Evolutionary conservation across 2,113 vertebrate species (phyloP), one percentile per base, ranked within the genome.

Genomic region (Todiramphus saurophagus): DNA sequence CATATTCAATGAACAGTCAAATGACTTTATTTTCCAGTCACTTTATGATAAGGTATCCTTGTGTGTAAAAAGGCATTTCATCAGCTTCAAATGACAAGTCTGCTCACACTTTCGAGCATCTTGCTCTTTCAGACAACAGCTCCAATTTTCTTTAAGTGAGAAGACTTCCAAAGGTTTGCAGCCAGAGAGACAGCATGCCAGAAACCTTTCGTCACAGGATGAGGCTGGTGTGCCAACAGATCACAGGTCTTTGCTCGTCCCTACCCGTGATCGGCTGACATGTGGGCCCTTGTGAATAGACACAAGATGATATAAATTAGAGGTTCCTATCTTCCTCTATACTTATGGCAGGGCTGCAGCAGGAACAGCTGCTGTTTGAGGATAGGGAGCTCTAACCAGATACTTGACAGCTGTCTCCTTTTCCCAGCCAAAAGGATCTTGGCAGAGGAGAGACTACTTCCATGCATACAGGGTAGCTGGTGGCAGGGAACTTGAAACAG

Each of bases 1-100:
- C 66, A 74, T 76, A 90, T 44, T 56, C 60, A 94, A 56, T 66
- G 19, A 94, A 81, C 69, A 46, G 85, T 44, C 88, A 90, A 97
- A 95, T 51, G 11, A 51, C 73, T 88, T 97, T 78, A n/a, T 92
- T 67, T 93, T 78, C 46, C 63, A 50, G 33, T 92, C 43, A 41
- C 43, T 64, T 80, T 89, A 92, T 60, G 50, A 59, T 60, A 80
- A 92, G 31, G 15, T 35, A 37, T 50, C 17, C 79, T 84, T 73
- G 30, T 92, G 5, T 24, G 23, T 56, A 77, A 43, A 82, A 84
- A 90, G 16, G 50, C 3, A 79, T 94, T 94, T 86, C 16, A 89
- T 76, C 67, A 83, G 46, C 55, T 91, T 89, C 63, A 77, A 76
- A 33, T n/a, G 16, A 59, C 64, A 84, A 13, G 39, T 81, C 18